These are phyloP conservation scores for Silvanus unidentatus DNA, from an alignment of 2,888 invertebrate genomes.

Conservation along the genomic window DNA sequence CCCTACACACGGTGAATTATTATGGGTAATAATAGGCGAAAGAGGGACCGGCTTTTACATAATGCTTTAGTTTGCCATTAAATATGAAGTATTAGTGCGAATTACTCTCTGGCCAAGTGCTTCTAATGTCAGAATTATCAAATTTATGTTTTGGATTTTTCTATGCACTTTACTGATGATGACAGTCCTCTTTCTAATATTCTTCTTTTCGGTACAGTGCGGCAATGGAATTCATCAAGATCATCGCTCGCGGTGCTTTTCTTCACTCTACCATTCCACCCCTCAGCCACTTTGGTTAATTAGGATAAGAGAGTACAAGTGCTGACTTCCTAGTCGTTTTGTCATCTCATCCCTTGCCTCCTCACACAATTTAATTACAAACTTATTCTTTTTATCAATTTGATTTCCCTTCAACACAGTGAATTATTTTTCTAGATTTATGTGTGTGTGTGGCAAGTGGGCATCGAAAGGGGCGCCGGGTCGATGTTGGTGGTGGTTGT, in stretches of 20 bases:
- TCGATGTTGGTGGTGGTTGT: background rate
- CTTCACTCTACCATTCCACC: background rate
- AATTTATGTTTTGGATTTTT: too few relatives aligned
- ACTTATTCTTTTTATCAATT: background rate
- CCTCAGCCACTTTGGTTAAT: constrained; percentile 1
- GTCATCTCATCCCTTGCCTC: background rate
- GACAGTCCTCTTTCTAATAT: too few relatives aligned
- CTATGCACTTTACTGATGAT: too few relatives aligned
- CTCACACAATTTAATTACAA: background rate
- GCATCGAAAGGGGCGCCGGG: too few relatives aligned
- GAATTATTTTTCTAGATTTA: background rate
- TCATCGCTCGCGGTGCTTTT: too few relatives aligned
- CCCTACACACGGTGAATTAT: constrained; percentile 26
- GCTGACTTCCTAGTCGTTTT: background rate
- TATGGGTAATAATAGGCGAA: constrained; percentile 29
- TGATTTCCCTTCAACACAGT: background rate
- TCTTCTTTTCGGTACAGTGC: too few relatives aligned
- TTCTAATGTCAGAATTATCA: too few relatives aligned
- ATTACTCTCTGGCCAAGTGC: too few relatives aligned
- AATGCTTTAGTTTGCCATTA: background rate
- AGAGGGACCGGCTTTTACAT: constrained; percentile 7
- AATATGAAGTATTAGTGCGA: too few relatives aligned
- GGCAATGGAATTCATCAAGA: too few relatives aligned
- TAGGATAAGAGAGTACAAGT: constrained; percentile 5
- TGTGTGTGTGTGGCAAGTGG: too few relatives aligned